Evolutionary conservation across 2,113 vertebrate species (phyloP).

Genomic region (human (Homo sapiens)): GRCh38 chr18:24262001-24262500

Average conservation of each 20-base stretch:
- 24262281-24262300: neutral
- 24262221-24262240: accelerated
- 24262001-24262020: neutral
- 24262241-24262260: neutral
- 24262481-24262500: neutral
- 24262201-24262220: neutral
- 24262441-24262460: constrained; percentile 14
- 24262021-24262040: neutral
- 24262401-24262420: neutral
- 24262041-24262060: neutral
- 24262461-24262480: neutral
- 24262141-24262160: neutral
- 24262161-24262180: neutral
- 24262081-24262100: neutral
- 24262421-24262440: constrained; percentile 40
- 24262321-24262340: constrained; percentile 67
- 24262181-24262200: neutral
- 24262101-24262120: constrained; percentile 43
- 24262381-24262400: constrained; percentile 23
- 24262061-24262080: neutral
- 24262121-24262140: neutral
- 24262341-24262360: constrained; percentile 39
- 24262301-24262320: constrained; percentile 37
- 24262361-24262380: neutral
- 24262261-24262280: neutral